Percentiles rank a stretch among this genome's conserved stretches.
Evolutionary conservation across 2,797 vertebrate genomes (phyloP).

Genomic region (Catostomus latipinnis): DNA sequence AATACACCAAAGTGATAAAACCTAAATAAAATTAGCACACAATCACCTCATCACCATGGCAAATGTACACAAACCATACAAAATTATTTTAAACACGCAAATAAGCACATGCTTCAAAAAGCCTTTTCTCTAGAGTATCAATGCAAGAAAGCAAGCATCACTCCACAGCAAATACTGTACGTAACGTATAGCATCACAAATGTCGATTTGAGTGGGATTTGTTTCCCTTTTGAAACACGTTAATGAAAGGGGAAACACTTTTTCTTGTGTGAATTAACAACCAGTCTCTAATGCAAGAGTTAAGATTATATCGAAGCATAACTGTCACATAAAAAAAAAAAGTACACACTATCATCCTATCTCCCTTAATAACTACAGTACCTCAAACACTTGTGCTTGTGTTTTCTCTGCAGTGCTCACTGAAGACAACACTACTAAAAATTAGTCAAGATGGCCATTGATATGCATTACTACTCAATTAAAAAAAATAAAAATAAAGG

Average conservation of each 20-base stretch:
- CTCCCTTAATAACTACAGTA: constrained; percentile 55
- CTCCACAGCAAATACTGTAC: constrained; percentile 59
- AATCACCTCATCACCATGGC: constrained; percentile 52
- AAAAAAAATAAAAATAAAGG: constrained; percentile 29
- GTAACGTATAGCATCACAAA: constrained; percentile 66
- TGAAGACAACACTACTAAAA: no score
- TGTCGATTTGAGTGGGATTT: constrained; percentile 67
- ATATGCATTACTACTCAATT: constrained; percentile 58
- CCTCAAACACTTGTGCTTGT: constrained; percentile 61
- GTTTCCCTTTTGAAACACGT: constrained; percentile 64
- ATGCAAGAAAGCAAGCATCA: constrained; percentile 49
- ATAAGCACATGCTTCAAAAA: constrained; percentile 68
- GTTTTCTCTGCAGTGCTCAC: no score
- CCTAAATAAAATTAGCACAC: constrained; percentile 41
- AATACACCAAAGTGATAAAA: constrained; percentile 51
- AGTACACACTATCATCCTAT: constrained; percentile 6
- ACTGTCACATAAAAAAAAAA: constrained; percentile 45
- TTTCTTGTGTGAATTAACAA: no score
- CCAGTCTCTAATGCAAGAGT: background rate
- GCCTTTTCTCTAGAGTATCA: constrained; percentile 55
- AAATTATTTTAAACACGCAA: constrained; percentile 62
- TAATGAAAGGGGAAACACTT: constrained; percentile 67
- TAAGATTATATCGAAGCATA: constrained; percentile 35
- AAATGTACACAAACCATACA: constrained; percentile 61
- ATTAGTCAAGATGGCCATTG: constrained; percentile 39